Evolutionary conservation across 2,797 vertebrate genomes (phyloP), one percentile per base, ranked within the genome.

Genomic region (Enteromius paludinosus): DNA sequence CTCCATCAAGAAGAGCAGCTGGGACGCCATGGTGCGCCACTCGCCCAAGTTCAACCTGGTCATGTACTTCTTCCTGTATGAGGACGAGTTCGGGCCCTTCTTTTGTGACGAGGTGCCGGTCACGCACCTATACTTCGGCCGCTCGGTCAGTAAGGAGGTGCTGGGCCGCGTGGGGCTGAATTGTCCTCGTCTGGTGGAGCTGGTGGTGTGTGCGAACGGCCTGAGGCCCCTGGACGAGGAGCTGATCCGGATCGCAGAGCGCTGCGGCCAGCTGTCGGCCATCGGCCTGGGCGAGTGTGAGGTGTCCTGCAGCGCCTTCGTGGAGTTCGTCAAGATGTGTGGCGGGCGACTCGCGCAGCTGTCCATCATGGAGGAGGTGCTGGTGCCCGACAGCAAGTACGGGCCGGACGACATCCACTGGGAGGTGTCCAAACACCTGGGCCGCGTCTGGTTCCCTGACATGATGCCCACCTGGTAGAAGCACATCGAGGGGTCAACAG

Each of bases 401-500:
- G 96, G 90, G 85, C 90, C 95, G 84, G 96, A 96, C 85, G 95
- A 96, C 90, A 96, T 96, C 87, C 95, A 96, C 0, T 96, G 95
- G 95, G 96, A 96, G 84, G 96, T 96, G 72, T 96, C 95, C 43
- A 96, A 96, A 87, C 95, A 96, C 88, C 93, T 96, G 3, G 96
- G 95, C 70, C 94, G 96, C 82, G 95, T 96, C 56, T 96, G 96
- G 96, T 96, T 96, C 89, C 96, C 96, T 1, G 96, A 96, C 72
- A 96, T 96, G 95, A 96, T 96, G 96, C 96, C 96, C 61, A 96
- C 95, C 0, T 96, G 96, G 96, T 96, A 89, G 92, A 88, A 12
- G 28, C 45, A 20, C 45, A 8, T 33, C 25, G 12, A 45, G 28
- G 43, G 23, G 11, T 30, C 38, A 20, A 25, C 23, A 30, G 64